Conservation (phyloP, 2,113 vertebrate genomes). For the Hyaena hyaena region DNA sequence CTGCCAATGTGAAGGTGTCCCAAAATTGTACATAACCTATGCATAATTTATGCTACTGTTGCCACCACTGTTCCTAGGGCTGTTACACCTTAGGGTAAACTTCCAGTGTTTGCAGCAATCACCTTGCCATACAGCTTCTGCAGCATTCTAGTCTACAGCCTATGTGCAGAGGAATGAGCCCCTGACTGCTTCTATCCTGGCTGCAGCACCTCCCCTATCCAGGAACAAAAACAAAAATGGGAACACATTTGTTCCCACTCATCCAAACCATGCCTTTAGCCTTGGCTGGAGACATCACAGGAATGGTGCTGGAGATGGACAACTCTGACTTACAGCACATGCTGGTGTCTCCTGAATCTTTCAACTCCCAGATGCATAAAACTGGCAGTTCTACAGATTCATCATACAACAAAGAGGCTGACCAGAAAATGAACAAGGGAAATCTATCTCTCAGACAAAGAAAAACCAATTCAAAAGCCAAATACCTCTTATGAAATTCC, state of each 20-base stretch:
- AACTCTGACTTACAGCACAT: not conserved
- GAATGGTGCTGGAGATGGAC: not conserved
- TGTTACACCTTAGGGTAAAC: conserved; percentile 93
- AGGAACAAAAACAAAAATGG: not conserved
- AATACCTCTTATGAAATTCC: not conserved
- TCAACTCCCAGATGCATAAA: not conserved
- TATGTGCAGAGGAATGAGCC: not conserved
- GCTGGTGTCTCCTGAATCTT: not conserved
- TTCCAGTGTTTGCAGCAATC: conserved; percentile 80
- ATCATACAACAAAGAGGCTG: not conserved
- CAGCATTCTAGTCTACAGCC: not conserved
- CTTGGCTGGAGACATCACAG: not conserved
- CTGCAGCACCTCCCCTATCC: not conserved
- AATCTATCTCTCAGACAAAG: no score
- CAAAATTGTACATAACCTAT: conserved; percentile 85
- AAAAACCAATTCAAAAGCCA: not conserved
- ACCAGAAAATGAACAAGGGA: not conserved
- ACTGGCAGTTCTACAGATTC: not conserved
- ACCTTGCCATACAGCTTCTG: conserved; percentile 90
- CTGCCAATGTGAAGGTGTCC: not conserved
- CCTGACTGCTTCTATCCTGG: not conserved
- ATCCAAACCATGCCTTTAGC: not conserved
- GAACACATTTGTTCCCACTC: not conserved
- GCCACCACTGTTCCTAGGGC: conserved; percentile 84
- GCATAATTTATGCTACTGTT: conserved; percentile 83